phyloP scores from a whole-genome alignment of 2,797 vertebrate genomes.

The Lophotriccus pileatus region DNA sequence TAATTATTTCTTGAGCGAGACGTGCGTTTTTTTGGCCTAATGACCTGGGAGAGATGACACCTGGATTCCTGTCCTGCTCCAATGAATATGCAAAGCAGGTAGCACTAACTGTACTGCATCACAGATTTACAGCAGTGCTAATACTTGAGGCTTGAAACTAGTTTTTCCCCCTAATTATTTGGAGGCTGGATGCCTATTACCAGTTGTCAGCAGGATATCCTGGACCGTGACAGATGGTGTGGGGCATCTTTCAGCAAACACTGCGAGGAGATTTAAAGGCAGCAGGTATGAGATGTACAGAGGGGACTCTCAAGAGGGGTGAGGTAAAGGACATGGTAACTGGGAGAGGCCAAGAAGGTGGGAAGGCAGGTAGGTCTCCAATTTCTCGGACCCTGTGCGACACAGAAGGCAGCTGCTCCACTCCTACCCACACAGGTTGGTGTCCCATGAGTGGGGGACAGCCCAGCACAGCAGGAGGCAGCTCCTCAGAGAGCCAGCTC shows the following conservation, averaged over 20 bases:
- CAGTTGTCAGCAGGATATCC: not conserved
- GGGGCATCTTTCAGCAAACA: not conserved
- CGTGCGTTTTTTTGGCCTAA: accelerated
- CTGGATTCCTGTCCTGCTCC: not conserved
- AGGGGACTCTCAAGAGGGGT: not conserved
- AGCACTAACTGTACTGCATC: not conserved
- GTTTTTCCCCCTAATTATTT: not conserved
- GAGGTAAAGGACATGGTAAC: accelerated
- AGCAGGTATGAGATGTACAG: accelerated
- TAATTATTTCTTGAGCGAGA: not conserved
- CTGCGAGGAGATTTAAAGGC: not conserved
- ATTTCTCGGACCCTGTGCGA: accelerated
- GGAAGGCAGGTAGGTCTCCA: not conserved
- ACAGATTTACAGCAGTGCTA: not conserved
- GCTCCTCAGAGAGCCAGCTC: not conserved
- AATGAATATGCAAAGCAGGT: not conserved
- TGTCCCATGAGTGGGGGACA: not conserved
- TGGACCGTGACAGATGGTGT: accelerated
- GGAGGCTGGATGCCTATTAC: not conserved
- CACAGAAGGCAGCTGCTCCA: not conserved
- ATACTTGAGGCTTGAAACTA: not conserved
- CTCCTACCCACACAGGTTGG: not conserved
- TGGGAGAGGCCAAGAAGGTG: not conserved
- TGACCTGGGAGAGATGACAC: not conserved
- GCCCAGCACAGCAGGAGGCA: not conserved